Percentiles rank a stretch among this genome's conserved stretches.
Conservation (phyloP, 2,113 vertebrate species). For the Pedionomus torquatus region DNA sequence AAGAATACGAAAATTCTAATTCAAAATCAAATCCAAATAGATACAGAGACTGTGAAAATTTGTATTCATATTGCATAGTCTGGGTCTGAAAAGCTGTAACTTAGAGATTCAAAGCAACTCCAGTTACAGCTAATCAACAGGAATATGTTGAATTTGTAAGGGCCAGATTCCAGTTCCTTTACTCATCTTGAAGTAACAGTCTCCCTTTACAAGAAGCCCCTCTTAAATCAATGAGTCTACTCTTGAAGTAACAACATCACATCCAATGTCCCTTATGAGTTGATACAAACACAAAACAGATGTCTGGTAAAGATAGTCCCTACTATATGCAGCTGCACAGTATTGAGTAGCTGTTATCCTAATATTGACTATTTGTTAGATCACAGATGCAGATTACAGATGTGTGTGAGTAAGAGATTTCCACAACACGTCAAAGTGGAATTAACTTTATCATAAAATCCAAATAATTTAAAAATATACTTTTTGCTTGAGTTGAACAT, state of each 20-base stretch:
- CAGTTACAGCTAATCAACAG: background rate
- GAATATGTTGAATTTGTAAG: background rate
- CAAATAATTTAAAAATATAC: background rate
- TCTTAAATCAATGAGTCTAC: background rate
- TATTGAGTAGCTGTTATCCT: background rate
- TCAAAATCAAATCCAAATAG: background rate
- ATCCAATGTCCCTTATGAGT: background rate
- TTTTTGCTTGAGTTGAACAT: background rate
- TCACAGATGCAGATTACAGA: background rate
- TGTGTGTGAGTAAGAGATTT: background rate
- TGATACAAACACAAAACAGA: background rate
- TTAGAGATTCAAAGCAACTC: background rate
- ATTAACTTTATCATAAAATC: background rate
- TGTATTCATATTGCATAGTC: background rate
- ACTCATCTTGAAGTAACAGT: background rate
- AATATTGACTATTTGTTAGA: background rate
- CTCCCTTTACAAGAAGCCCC: background rate
- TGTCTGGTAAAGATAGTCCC: background rate
- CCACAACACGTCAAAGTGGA: background rate
- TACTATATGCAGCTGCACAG: background rate
- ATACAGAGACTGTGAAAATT: background rate
- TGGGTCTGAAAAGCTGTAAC: background rate
- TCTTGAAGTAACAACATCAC: background rate
- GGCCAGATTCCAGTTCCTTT: background rate
- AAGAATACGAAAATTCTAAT: background rate